Evolutionary conservation across 2,888 invertebrate species (phyloP).

Genomic region (Erpobdella octoculata): DNA sequence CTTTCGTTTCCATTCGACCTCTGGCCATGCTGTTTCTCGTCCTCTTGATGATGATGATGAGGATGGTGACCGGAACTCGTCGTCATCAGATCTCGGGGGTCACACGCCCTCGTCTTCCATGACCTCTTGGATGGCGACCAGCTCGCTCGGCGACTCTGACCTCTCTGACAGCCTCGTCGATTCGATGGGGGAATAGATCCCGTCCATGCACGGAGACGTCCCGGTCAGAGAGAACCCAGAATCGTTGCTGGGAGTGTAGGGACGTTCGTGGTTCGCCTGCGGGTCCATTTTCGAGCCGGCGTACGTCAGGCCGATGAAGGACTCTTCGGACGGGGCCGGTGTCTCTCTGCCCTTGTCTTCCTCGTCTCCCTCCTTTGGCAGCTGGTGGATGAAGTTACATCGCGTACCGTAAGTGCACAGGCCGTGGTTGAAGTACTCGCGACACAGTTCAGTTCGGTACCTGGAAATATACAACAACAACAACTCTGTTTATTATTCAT

Average conservation of each 20-base stretch:
- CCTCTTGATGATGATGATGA: no score
- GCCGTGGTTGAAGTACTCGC: constrained; percentile 89
- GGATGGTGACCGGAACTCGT: no score
- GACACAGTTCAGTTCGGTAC: constrained; percentile 92
- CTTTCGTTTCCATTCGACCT: no score
- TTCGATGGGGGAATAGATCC: constrained; percentile 19
- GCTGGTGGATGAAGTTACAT: constrained; percentile 95
- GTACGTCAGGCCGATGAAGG: not conserved
- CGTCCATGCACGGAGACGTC: not conserved
- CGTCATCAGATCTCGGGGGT: no score
- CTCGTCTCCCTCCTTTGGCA: not conserved
- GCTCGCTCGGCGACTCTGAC: constrained; percentile 21
- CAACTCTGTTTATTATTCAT: not conserved
- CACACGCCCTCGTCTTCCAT: no score
- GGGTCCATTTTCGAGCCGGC: no score
- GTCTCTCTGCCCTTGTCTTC: not conserved
- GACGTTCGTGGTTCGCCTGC: not conserved
- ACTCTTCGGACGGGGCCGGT: not conserved
- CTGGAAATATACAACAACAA: constrained; percentile 48
- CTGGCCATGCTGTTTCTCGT: no score
- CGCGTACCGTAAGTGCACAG: constrained; percentile 96
- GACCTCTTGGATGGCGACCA: constrained; percentile 17
- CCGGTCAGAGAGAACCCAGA: constrained; percentile 14
- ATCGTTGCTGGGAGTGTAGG: constrained; percentile 24
- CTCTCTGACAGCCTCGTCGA: constrained; percentile 4